Evolutionary conservation across 2,797 vertebrate species (phyloP), one percentile per base, ranked within the genome.

Genomic region (Rhabdophis nuchalis): DNA sequence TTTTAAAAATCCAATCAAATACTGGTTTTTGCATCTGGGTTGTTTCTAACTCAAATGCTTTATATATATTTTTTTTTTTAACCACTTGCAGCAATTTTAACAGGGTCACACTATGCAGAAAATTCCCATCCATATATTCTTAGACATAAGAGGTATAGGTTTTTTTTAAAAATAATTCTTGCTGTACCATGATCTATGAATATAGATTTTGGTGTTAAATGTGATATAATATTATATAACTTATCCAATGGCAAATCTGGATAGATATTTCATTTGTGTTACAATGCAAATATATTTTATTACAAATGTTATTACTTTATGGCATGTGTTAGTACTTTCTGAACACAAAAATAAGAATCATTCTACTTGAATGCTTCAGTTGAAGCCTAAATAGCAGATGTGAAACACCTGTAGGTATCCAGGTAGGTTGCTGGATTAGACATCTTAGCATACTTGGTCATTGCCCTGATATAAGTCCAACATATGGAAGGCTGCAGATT

Each of bases 21-120:
- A 94, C 88, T 9, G 14, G 6, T 89, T 95, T 95, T 95, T 93
- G 46, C 91, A 13, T 32, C 93, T 93, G 87, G 46, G 32, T 54
- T 92, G 14, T 20, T n/a, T 94, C 93, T 93, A 93, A 94, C 64
- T 92, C 92, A 20, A 25, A 86, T 6, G 18, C 54, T 12, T 91
- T 94, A 77, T 77, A 93, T 90, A 93, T n/a, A n/a, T n/a, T n/a
- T 89, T 27, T 36, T 54, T 54, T 89, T 29, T 77, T 23, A 41
- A 89, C 56, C 54, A 90, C 90, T 77, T 77, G 8, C 68, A 77
- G 32, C 8, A 72, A 36, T 72, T 72, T 36, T 72, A 36, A 72
- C 92, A 72, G 92, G 88, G 92, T 32, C 53, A 12, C 85, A 92
- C 10, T 56, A 27, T 68, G 41, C 9, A 32, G 32, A 13, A 61